Evolutionary conservation across 2,888 invertebrate species (phyloP).

Genomic region (Cephus pygmeus): DNA sequence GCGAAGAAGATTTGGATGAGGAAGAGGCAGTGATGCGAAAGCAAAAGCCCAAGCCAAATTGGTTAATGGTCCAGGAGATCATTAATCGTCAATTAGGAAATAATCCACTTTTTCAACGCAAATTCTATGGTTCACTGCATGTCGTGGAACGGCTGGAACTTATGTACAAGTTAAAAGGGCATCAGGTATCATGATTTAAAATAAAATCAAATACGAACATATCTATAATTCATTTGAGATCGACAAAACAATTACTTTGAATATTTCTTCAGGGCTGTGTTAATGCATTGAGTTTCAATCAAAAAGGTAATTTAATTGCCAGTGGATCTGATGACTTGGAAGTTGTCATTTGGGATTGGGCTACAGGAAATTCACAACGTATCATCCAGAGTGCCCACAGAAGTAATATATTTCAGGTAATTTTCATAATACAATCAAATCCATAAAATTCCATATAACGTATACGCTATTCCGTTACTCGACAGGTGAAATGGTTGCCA

Average conservation of each 20-base stretch:
- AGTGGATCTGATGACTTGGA: constrained; percentile 93
- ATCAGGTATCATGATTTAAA: constrained; percentile 65
- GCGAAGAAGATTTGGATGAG: constrained; percentile 49
- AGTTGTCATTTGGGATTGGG: constrained; percentile 94
- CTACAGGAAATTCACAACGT: constrained; percentile 73
- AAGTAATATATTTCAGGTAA: constrained; percentile 90
- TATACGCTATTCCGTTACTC: not conserved
- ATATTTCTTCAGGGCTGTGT: constrained; percentile 78
- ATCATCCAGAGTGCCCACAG: constrained; percentile 84
- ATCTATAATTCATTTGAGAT: not conserved
- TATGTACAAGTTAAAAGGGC: constrained; percentile 80
- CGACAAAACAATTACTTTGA: not conserved
- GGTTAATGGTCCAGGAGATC: constrained; percentile 76
- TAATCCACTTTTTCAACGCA: constrained; percentile 73
- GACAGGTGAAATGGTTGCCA: constrained; percentile 83
- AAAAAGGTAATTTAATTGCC: constrained; percentile 79
- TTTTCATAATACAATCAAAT: constrained; percentile 18
- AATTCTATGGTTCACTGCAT: constrained; percentile 85
- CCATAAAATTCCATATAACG: constrained; percentile 1
- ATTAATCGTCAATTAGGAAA: constrained; percentile 74
- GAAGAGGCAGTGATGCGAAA: constrained; percentile 68
- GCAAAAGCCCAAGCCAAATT: constrained; percentile 75
- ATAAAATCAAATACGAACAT: not conserved
- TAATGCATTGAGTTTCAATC: constrained; percentile 91
- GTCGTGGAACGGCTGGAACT: constrained; percentile 85